Conservation (phyloP, 2,113 vertebrate species). For the Numenius arquata region DNA sequence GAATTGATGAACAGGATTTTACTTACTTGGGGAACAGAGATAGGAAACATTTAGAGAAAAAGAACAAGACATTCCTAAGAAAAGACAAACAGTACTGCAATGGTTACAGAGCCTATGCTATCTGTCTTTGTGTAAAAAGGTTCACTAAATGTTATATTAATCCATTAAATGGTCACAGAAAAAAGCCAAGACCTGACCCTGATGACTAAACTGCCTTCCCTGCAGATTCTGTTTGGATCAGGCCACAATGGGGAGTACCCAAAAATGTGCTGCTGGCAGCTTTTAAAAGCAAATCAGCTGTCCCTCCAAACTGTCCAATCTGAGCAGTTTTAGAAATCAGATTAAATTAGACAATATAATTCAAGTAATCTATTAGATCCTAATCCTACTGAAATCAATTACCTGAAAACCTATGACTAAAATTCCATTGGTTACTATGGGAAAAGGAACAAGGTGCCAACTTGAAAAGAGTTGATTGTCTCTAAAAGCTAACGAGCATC, state of each 20-base stretch:
- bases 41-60: background rate
- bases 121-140: background rate
- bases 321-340: background rate
- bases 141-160: conserved; percentile 9
- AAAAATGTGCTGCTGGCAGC: background rate
- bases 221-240: background rate
- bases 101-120: background rate
- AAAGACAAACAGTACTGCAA: background rate
- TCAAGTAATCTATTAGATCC: background rate
- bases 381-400: background rate
- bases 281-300: background rate
- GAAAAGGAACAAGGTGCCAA: conserved; percentile 14
- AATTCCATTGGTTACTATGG: conserved; percentile 12
- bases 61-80: background rate
- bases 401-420: background rate
- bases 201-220: background rate
- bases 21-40: background rate
- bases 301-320: background rate
- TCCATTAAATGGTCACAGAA: background rate
- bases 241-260: background rate
- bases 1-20: background rate
- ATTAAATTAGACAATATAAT: background rate
- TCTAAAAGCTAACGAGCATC: background rate
- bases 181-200: background rate
- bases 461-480: background rate